A percentile compares a stretch with the other conserved stretches of the same genome.
phyloP scores from a whole-genome alignment of 2,888 invertebrate species.

The Plutella xylostella region DNA sequence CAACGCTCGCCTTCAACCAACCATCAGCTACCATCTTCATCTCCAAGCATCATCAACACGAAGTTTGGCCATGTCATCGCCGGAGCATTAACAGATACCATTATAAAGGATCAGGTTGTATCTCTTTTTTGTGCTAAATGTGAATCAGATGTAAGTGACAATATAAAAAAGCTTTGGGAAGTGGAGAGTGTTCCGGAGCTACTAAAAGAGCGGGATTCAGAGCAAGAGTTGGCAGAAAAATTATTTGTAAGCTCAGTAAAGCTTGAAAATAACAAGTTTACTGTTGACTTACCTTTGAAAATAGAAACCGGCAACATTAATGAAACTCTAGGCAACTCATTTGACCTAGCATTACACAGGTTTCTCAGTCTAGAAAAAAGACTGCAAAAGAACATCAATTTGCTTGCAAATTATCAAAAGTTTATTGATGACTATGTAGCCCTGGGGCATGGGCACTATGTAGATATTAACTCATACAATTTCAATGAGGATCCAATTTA shows the following conservation, averaged over 20 bases:
- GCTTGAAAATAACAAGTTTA: not conserved
- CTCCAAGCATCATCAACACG: not conserved
- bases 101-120: not conserved
- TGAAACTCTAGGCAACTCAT: not conserved
- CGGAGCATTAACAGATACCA: not conserved
- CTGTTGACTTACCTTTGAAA: not conserved
- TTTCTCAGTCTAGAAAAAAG: not conserved
- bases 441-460: slow-evolving; percentile 10
- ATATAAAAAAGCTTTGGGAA: not conserved
- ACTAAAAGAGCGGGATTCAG: not conserved
- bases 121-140: not conserved
- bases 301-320: not conserved
- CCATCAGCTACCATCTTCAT: not conserved
- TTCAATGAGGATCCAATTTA: slow-evolving; percentile 7
- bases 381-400: slow-evolving; percentile 11
- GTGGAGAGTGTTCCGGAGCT: not conserved
- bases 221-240: not conserved
- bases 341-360: not conserved
- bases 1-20: not conserved
- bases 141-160: not conserved
- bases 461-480: slow-evolving; percentile 7
- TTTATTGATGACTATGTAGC: slow-evolving; percentile 13
- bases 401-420: slow-evolving; percentile 8
- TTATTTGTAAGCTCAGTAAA: not conserved
- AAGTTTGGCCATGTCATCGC: not conserved